Percentiles rank a stretch among this genome's conserved stretches.
phyloP scores from a whole-genome alignment of 2,888 invertebrate species.

The Lithophane ornitopus region DNA sequence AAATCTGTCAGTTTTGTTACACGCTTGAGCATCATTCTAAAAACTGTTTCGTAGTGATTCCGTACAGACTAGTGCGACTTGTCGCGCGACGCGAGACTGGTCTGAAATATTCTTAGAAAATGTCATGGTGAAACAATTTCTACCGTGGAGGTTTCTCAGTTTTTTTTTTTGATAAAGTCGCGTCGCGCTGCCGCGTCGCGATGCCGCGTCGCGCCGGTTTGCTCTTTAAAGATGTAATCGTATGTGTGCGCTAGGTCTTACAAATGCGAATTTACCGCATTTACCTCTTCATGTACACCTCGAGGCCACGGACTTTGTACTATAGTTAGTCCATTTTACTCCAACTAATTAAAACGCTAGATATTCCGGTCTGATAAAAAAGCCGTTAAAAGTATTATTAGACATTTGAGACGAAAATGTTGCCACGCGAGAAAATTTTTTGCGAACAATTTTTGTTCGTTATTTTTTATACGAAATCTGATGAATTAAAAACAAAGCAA shows the following conservation, averaged over 20 bases:
- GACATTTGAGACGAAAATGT: conserved; percentile 46
- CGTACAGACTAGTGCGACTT: too few relatives aligned
- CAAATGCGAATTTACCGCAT: conserved; percentile 3
- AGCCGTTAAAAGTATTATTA: conserved; percentile 54
- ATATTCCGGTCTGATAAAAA: conserved; percentile 57
- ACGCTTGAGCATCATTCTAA: background rate
- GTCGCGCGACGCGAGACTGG: too few relatives aligned
- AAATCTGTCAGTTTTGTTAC: background rate
- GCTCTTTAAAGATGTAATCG: background rate
- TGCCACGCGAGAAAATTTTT: conserved; percentile 48
- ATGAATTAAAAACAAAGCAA: background rate
- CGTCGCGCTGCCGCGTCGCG: too few relatives aligned
- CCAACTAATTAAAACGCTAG: conserved; percentile 59
- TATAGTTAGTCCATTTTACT: conserved; percentile 30
- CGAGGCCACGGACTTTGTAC: conserved; percentile 10
- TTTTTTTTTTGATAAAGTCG: too few relatives aligned
- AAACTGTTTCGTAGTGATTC: background rate
- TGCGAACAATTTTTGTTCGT: conserved; percentile 50
- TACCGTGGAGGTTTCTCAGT: too few relatives aligned
- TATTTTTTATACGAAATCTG: conserved; percentile 58
- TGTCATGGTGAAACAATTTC: too few relatives aligned
- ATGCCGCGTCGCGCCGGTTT: too few relatives aligned
- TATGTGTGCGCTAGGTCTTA: conserved; percentile 37
- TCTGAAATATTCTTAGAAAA: too few relatives aligned
- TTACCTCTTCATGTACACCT: conserved; percentile 12